Evolutionary conservation across 2,113 vertebrate genomes (phyloP), one percentile per base, ranked within the genome.

Genomic region (Boleophthalmus pectinirostris): DNA sequence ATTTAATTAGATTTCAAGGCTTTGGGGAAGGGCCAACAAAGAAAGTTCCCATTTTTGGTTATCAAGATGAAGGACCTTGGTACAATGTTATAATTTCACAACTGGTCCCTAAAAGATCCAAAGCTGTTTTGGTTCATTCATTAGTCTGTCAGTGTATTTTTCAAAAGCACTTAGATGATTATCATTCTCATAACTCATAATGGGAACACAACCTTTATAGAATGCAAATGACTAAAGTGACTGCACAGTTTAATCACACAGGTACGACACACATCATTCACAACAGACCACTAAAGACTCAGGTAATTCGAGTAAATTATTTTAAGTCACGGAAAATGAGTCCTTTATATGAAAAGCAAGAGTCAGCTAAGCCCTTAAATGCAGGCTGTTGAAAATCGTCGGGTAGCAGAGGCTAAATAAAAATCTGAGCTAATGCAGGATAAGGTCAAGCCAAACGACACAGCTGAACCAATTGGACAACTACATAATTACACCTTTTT

Each of bases 401-500:
- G 29, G 60, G 29, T 25, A 16, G 18, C 10, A 64, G 33, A 38
- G 35, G 2, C 61, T 43, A 64, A 43, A 64, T 21, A 64, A 35
- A 64, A 64, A 33, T 63, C 15, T 35, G 18, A 8, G 25, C 67
- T 64, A 71, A 65, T 29, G 18, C 16, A 53, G 33, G 68, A 14
- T 29, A 56, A 64, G 38, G 61, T 74, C 23, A 72, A 56, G 67
- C 68, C 38, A 77, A 74, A 51, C 29, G 11, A 68, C 2, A 70
- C 47, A 85, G 67, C 20, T 53, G 9, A 25, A 13, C 38, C 12
- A 61, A 68, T 65, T 43, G 72, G 79, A 54, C n/a, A 18, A 67
- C 51, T 45, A 68, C 68, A 54, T 82, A 60, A 79, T 82, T 81
- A 86, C 67, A 76, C 81, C 60, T 85, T 70, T 79, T 82, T 4